Base-by-base conservation (phyloP, 2,113 vertebrate species). In the Chrysemys picta region DNA sequence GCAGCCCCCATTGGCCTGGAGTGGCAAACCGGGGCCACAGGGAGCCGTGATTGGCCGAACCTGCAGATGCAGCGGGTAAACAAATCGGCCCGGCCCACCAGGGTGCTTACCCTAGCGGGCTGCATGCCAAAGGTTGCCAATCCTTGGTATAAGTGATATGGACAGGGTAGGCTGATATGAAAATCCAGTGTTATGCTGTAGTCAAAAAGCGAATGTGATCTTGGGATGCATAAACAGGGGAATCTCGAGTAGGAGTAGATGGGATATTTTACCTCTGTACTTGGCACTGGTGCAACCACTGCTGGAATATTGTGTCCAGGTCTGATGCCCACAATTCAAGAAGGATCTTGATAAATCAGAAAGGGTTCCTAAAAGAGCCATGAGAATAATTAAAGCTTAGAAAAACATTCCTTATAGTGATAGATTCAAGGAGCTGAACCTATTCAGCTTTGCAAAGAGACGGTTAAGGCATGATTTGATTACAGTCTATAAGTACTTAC, bases 91-190 rank as follows among this genome's bases (percentile, higher is more conserved):
- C 45, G 5, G 45, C 45, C 45, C 45, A 45, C 45, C 5, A 6
- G 45, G 45, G 45, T 5, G 45, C 45, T 45, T 45, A 45, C 45
- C 45, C 45, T 45, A 6, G 45, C 45, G 5, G 45, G 45, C 45
- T 45, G 45, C 45, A 45, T 45, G 45, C 45, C 45, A 45, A 45
- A 45, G 45, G 45, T 45, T 45, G 45, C 45, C 45, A 45, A 45
- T 45, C 45, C 54, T 91, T 47, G 81, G 2, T 50, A 85, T 49
- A 87, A 75, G 35, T 31, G 22, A 89, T 82, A 85, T 0, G 45
- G 35, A 25, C 7, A 38, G 0, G 4, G 31, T 8, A 22, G 13
- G 1, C 16, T 92, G 3, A 2, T 65, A 29, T 22, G 65, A 72
- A 38, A 38, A 38, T 9, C 21, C 17, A 72, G 9, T 72, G 65